These are phyloP conservation scores for Philonicus albiceps DNA, from an alignment of 2,888 invertebrate species.

Conservation along the genomic window DNA sequence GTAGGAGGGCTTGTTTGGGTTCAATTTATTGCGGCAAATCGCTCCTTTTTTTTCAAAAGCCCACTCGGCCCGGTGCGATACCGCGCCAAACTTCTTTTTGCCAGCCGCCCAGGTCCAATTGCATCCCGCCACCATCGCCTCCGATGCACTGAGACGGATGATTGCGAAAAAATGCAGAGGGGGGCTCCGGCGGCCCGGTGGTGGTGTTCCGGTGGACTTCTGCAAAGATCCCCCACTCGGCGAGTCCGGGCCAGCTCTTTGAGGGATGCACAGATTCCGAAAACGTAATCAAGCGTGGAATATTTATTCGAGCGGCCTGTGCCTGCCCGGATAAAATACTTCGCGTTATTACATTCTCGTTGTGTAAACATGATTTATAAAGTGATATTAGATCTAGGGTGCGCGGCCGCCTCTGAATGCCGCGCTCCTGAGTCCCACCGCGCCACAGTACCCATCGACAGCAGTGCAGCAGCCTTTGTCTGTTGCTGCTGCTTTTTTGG, in stretches of 20 bases:
- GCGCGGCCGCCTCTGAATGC: neutral
- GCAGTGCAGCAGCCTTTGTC: neutral
- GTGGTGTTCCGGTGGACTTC: constrained; percentile 4
- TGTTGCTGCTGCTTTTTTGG: neutral
- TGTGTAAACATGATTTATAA: constrained; percentile 43
- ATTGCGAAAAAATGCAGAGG: constrained; percentile 4
- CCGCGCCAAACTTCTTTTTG: neutral
- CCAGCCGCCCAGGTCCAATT: neutral
- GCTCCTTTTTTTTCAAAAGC: neutral
- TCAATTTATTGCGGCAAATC: constrained; percentile 38
- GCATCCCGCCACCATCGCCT: neutral
- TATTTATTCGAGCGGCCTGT: constrained; percentile 16
- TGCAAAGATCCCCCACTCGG: constrained; percentile 30
- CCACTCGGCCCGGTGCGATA: neutral
- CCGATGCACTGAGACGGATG: neutral
- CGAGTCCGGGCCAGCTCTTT: neutral
- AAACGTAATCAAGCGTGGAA: constrained; percentile 40
- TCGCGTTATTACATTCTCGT: constrained; percentile 28
- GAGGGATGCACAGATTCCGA: constrained; percentile 37
- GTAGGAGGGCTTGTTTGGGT: neutral
- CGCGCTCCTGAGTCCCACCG: neutral
- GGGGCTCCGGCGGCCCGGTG: neutral
- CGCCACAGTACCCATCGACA: neutral
- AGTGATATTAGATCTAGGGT: constrained; percentile 34
- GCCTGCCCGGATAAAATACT: constrained; percentile 22